Base-by-base conservation (phyloP, 2,797 vertebrate species). In the Orientallactaga sibirica region DNA sequence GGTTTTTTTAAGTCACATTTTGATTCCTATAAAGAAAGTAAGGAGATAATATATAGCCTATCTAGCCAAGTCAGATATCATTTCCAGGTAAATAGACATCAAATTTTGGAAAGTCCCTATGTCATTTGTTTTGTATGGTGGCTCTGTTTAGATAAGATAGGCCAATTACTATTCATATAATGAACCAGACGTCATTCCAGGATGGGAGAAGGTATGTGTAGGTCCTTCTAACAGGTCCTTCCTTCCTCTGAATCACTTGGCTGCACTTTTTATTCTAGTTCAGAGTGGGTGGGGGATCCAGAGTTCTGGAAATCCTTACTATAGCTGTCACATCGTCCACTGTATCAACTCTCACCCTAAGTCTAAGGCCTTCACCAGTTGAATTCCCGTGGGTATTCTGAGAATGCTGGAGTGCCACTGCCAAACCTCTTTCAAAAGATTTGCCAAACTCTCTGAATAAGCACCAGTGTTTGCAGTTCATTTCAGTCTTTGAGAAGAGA, bases 21-120 rank as follows among this genome's bases (percentile, higher is more conserved):
- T 80, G 58, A 61, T 90, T 91, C 52, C 84, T 87, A 79, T 33
- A 79, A 68, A 79, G 24, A 82, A 94, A 90, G 74, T 55, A 74
- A 85, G 14, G 70, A 79, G 66, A 37, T 29, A 48, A 62, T 52
- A 3, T 62, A 1, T 80, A 68, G 1, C 48, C 24, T 55, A 55
- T 2, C 3, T 85, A 81, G 27, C 11, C 11, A 87, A 80, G 11
- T 55, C 37, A 43, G 55, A 85, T 61, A 22, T 76, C n/a, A 83
- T 81, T 88, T 88, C 25, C 55, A 68, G 78, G 55, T 79, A 41
- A 82, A 87, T 66, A 43, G 41, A 79, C 68, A 37, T 43, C 66
- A 91, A 92, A 27, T 16, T 74, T 33, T 25, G 62, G 33, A 2
- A 62, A 58, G 27, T 73, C 92, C 22, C 83, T 19, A 77, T 6